Conservation (phyloP, 1,140 invertebrate genomes). For the Drosophila saltans region DNA sequence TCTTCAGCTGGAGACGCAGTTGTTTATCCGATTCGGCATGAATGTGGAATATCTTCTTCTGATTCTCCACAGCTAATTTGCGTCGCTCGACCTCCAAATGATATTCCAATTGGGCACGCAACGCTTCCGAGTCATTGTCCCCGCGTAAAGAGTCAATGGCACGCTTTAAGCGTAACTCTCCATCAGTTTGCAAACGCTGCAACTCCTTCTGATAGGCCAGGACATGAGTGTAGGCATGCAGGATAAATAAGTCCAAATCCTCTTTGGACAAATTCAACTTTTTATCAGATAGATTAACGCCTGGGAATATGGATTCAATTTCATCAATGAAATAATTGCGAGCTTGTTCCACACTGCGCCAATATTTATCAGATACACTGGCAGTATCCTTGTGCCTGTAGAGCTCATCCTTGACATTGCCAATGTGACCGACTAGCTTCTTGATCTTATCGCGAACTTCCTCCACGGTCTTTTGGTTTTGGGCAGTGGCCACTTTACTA, state of each 20-base stretch:
- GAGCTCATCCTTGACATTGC: conserved; percentile 85
- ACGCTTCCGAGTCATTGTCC: conserved; percentile 76
- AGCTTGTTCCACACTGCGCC: conserved; percentile 88
- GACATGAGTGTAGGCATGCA: conserved; percentile 88
- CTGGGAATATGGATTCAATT: conserved; percentile 89
- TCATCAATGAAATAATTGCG: conserved; percentile 89
- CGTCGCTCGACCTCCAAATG: conserved; percentile 85
- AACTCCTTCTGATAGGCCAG: conserved; percentile 89
- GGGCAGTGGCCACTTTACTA: conserved; percentile 84
- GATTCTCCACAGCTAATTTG: conserved; percentile 84
- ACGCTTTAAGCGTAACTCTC: conserved; percentile 86
- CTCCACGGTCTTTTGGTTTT: conserved; percentile 82
- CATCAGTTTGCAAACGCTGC: conserved; percentile 87
- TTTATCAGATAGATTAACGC: conserved; percentile 87
- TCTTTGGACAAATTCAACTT: conserved; percentile 86
- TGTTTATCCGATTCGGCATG: conserved; percentile 89
- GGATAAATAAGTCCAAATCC: conserved; percentile 88
- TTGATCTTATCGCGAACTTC: conserved; percentile 85
- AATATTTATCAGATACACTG: conserved; percentile 88
- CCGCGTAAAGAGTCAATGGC: conserved; percentile 86
- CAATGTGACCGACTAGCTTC: conserved; percentile 86
- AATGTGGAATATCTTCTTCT: conserved; percentile 85
- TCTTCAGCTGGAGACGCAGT: conserved; percentile 89
- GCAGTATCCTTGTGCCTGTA: conserved; percentile 85
- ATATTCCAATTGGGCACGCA: conserved; percentile 84